These are phyloP conservation scores for Dendronephthya gigantea DNA, from an alignment of 64 coral and sea anemone genomes.

Conservation along the genomic window DNA sequence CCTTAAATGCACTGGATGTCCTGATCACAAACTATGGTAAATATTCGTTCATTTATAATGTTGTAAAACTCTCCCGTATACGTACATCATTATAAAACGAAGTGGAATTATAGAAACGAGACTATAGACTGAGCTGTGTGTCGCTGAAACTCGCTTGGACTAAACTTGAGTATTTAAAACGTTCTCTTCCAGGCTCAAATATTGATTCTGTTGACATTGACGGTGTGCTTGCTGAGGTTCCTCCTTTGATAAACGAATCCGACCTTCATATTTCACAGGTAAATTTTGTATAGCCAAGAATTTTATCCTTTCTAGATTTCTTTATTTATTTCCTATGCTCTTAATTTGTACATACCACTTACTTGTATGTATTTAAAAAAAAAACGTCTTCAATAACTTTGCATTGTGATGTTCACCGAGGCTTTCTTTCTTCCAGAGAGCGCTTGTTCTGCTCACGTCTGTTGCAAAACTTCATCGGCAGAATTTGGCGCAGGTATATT, in stretches of 20 bases:
- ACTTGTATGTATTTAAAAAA: no score
- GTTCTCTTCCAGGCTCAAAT: neutral
- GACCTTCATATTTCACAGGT: constrained; percentile 94
- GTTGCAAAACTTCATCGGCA: constrained; percentile 15
- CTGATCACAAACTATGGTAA: constrained; percentile 83
- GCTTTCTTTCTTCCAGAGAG: neutral
- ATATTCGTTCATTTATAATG: neutral
- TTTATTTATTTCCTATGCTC: no score
- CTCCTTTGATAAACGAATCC: constrained; percentile 84
- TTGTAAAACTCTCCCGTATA: no score
- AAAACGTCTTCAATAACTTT: no score
- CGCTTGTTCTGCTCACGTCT: neutral
- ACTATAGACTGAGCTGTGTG: no score
- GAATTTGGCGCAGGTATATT: neutral
- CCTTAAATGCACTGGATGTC: constrained; percentile 68
- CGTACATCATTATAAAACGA: no score
- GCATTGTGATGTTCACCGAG: no score
- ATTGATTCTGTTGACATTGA: constrained; percentile 55
- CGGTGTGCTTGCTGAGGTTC: constrained; percentile 64
- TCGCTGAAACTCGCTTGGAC: no score
- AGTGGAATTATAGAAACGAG: no score
- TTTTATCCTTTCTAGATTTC: no score
- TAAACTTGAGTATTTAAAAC: neutral
- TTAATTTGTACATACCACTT: no score
- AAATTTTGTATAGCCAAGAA: no score